Evolutionary conservation across 2,113 vertebrate genomes (phyloP), one percentile per base, ranked within the genome.

Genomic region (Centrocercus urophasianus): DNA sequence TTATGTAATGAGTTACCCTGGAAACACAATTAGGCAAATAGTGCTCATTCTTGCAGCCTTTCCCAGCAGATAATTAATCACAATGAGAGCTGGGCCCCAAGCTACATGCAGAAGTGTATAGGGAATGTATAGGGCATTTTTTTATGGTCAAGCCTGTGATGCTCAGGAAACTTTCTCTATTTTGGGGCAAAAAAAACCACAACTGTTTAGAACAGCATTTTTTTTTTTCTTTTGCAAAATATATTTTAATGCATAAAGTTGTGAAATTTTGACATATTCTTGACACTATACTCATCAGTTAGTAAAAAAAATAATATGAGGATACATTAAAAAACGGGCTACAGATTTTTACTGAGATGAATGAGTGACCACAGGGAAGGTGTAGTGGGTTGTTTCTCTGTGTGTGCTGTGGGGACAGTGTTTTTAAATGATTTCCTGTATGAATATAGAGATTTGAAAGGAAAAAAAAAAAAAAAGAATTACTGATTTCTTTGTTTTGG

Each of bases 51-150:
- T 82, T 94, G 82, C 88, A 84, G 83, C 88, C 76, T 93, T 93
- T 95, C 85, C 88, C 77, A 78, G 86, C 91, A 96, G 65, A 95
- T 96, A 95, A 97, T 92, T 95, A 95, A 96, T 95, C 89, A 90
- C 89, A 86, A 13, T 64, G 83, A 94, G 90, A 95, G 71, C 74
- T 91, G 88, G 93, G 94, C 91, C 89, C 93, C 93, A 89, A 95
- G 93, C 87, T 94, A 92, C 81, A 83, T 3, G 82, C 87, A 73
- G 12, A 70, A 94, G 42, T 52, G 84, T 65, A 86, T 32, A 42
- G 72, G 52, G 56, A 86, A 91, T 64, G 50, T 80, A 48, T 75
- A 67, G 87, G 79, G 34, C 45, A 47, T 76, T 66, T 92, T 78
- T 96, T 85, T 89, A 75, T 0, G 0, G 72, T 87, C 70, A 73